These are phyloP conservation scores for Argopecten irradians DNA, from an alignment of 1,140 invertebrate genomes.

Conservation along the genomic window DNA sequence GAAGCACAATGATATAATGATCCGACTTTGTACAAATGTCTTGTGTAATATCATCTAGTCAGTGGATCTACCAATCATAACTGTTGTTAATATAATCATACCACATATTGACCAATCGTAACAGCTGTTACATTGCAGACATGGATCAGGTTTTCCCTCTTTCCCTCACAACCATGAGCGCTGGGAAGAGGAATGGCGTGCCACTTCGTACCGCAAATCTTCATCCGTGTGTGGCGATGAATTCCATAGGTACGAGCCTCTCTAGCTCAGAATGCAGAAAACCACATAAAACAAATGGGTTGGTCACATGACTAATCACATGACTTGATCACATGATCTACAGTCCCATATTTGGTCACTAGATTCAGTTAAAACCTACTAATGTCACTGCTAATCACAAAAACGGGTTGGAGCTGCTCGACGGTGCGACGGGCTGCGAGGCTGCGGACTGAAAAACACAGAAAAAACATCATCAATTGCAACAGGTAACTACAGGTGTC, in stretches of 20 bases:
- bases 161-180: not conserved
- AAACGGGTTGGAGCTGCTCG: slow-evolving; percentile 71
- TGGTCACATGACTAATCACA: not conserved
- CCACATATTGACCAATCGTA: not conserved
- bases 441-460: slow-evolving; percentile 65
- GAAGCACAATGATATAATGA: not conserved
- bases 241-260: not conserved
- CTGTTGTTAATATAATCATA: not conserved
- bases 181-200: not conserved
- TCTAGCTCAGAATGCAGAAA: not conserved
- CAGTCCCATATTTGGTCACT: not conserved
- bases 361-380: slow-evolving; percentile 31
- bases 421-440: slow-evolving; percentile 66
- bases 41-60: not conserved
- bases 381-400: slow-evolving; percentile 63
- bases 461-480: slow-evolving; percentile 25
- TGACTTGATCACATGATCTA: not conserved
- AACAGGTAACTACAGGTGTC: not conserved
- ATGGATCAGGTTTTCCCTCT: not conserved
- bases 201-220: not conserved
- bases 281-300: not conserved
- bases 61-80: not conserved
- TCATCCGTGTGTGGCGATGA: not conserved
- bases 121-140: not conserved
- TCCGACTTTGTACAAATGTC: not conserved